Evolutionary conservation across 2,888 invertebrate genomes (phyloP), one percentile per base, ranked within the genome.

Genomic region (Meteorus cinctellus): DNA sequence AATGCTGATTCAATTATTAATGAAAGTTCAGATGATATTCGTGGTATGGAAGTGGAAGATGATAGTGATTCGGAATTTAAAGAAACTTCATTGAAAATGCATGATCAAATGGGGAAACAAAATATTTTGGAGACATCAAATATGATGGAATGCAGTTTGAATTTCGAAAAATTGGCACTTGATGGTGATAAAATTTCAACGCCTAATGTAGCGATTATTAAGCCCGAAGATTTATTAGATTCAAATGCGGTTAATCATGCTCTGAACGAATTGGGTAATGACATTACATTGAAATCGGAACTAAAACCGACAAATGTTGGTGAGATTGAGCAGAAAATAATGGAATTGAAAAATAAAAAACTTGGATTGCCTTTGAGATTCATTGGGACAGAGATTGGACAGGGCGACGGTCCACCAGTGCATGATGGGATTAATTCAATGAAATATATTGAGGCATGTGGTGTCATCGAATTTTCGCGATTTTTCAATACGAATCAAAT

Each of bases 391-490:
- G 81, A 86, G 71, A 69, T 36, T 29, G 79, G 78, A 60, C 77
- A 82, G 70, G 79, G 69, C 73, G 81, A 81, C 69, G 77, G 71
- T 69, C 70, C 78, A 36, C 76, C 10, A 65, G 78, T 65, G 45
- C 10, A 68, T 55, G 63, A 73, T 34, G 77, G 80, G 60, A 74
- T 77, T 19, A 76, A 75, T 34, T 34, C 78, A 31, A 68, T 82
- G 5, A 84, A 84, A 63, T 85, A 82, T 65, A 48, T 84, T 63
- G 81, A 81, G 70, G 85, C 86, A 0, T 70, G 78, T 45, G 88
- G 87, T 55, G 79, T 82, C 36, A 81, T 88, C 27, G 80, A 84
- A 31, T 84, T 86, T 29, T 80, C 84, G 5, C 74, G 74, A 48
- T 69, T 72, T 65, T 65, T 51, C 4, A 72, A 63, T 36, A 66